Conservation (phyloP, 2,888 invertebrate species). For the Clanis bilineata region DNA sequence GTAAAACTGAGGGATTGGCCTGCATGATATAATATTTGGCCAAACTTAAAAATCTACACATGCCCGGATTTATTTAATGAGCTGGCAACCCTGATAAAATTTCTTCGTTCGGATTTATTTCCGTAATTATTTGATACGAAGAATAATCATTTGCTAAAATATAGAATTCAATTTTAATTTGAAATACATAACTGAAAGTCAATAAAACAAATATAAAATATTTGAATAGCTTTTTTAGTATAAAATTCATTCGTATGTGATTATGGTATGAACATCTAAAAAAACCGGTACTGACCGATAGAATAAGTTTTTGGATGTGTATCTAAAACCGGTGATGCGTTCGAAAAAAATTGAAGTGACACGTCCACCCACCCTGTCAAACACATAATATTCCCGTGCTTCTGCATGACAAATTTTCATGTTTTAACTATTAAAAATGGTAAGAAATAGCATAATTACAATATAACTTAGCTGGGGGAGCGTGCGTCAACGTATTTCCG, state of each 20-base stretch:
- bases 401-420: slow-evolving; percentile 65
- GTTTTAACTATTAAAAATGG: slow-evolving; percentile 73
- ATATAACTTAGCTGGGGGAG: slow-evolving; percentile 25
- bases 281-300: slow-evolving; percentile 34
- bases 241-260: no score
- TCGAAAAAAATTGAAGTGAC: slow-evolving; percentile 59
- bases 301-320: slow-evolving; percentile 18
- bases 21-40: background rate
- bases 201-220: no score
- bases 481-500: slow-evolving; percentile 17
- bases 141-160: no score
- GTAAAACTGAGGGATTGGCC: background rate
- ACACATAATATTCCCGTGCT: slow-evolving; percentile 55
- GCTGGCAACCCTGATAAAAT: background rate
- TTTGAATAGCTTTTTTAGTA: no score
- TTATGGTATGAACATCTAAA: no score
- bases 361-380: slow-evolving; percentile 76
- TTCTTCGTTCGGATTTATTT: background rate
- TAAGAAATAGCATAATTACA: slow-evolving; percentile 49
- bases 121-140: background rate
- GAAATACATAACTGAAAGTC: no score
- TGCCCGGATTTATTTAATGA: background rate
- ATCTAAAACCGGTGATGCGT: slow-evolving; percentile 33
- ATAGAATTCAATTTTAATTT: no score
- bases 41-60: no score